Conservation (phyloP, 2,113 vertebrate genomes). For the Colossoma macropomum region DNA sequence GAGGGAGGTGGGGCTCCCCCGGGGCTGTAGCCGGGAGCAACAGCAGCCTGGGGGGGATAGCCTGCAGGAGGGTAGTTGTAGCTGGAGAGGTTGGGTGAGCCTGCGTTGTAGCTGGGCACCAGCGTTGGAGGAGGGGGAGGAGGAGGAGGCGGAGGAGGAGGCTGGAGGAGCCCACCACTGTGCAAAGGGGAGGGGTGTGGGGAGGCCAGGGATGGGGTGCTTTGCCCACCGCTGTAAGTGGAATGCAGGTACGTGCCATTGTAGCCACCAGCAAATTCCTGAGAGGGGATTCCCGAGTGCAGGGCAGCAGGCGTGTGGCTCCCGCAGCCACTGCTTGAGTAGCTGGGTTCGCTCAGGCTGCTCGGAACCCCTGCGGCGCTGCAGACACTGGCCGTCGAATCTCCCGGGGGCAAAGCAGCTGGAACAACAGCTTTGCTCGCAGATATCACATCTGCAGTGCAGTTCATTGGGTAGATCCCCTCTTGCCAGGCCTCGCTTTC, state of each 20-base stretch:
- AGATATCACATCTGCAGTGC: conserved; percentile 92
- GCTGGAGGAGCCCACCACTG: conserved; percentile 93
- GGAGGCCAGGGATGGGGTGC: conserved; percentile 90
- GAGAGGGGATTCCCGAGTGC: conserved; percentile 94
- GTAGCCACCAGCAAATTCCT: conserved; percentile 96
- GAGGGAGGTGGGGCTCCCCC: conserved; percentile 92
- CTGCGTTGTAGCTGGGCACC: conserved; percentile 91
- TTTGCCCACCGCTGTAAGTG: conserved; percentile 90
- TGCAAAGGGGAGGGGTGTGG: conserved; percentile 96
- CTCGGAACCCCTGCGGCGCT: conserved; percentile 93
- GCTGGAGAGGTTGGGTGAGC: conserved; percentile 91
- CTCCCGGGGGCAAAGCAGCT: conserved; percentile 89
- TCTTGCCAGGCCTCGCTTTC: conserved; percentile 97
- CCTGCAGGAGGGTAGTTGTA: conserved; percentile 94
- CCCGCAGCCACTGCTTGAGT: conserved; percentile 95
- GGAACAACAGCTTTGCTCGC: conserved; percentile 95
- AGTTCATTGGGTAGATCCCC: conserved; percentile 96
- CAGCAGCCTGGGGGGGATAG: conserved; percentile 93
- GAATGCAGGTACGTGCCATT: conserved; percentile 96
- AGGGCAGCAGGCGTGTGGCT: conserved; percentile 91
- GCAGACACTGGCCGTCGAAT: conserved; percentile 92
- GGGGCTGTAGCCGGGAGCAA: conserved; percentile 92
- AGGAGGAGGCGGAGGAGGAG: conserved; percentile 83
- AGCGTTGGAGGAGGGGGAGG: conserved; percentile 86
- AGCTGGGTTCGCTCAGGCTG: conserved; percentile 94